Evolutionary conservation across 2,113 vertebrate species (phyloP), one percentile per base, ranked within the genome.

Genomic region (Lethenteron camtschaticum): DNA sequence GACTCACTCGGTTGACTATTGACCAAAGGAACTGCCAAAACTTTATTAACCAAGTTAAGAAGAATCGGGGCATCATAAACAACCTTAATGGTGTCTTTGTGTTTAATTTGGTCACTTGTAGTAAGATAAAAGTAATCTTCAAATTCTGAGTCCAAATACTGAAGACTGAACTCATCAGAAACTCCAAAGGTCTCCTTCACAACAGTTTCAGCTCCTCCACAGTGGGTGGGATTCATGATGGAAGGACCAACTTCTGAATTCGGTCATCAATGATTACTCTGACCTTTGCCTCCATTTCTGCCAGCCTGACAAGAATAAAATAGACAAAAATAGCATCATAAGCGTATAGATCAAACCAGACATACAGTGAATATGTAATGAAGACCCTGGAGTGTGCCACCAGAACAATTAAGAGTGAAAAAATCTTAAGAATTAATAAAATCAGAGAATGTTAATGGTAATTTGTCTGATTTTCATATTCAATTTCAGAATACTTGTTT

Each of bases 11-110:
- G 24, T 41, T 41, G 55, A 55, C 57, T 71, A 72, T 56, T 70
- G 70, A 72, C 68, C 58, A 71, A 57, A 74, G 69, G 68, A 59
- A 70, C 66, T 73, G 69, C 57, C 71, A 18, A 69, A 70, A 73
- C 56, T 13, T 71, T 70, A 71, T 70, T 68, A 73, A 57, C 55
- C 69, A 73, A 9, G 8, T 24, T 71, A 59, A 74, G 68, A 74
- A 70, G 8, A 68, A 73, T 68, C 12, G 69, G 72, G 55, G 69
- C 55, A 60, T 60, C 9, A 7, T 68, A 7, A 24, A 74, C 70
- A 71, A 74, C 71, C 70, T 74, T 76, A 10, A 75, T 70, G 12
- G 76, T 76, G 69, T 75, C 72, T 69, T 74, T 74, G 69, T 76
- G 60, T 71, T 76, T 71, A 69, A 77, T 73, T 58, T 72, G 72